phyloP scores from a whole-genome alignment of 1,140 invertebrate genomes.

The Dreissena rostriformis region DNA sequence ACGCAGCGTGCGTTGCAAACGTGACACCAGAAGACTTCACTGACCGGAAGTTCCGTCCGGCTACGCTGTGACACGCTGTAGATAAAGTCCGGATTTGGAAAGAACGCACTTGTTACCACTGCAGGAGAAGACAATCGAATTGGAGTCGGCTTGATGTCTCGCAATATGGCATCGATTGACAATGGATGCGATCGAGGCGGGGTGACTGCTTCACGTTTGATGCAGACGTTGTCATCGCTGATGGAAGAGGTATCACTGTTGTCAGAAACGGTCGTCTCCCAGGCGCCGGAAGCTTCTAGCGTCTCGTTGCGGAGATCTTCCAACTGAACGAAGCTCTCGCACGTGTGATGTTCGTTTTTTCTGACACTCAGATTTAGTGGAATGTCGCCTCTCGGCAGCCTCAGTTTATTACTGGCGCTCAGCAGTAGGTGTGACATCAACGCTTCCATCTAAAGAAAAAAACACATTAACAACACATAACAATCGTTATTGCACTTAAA shows the following conservation, averaged over 20 bases:
- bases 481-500: no score
- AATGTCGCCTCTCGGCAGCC: background rate
- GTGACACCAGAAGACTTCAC: conserved; percentile 38
- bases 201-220: conserved; percentile 9
- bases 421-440: conserved; percentile 38
- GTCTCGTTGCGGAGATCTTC: conserved; percentile 17
- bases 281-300: background rate
- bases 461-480: no score
- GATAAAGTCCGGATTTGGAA: background rate
- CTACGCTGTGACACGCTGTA: background rate
- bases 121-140: conserved; percentile 7
- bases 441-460: conserved; percentile 32
- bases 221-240: background rate
- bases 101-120: conserved; percentile 11
- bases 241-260: background rate
- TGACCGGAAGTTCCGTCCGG: background rate
- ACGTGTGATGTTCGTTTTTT: background rate
- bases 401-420: background rate
- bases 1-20: conserved; percentile 42
- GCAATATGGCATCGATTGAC: conserved; percentile 26
- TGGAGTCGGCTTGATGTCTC: background rate
- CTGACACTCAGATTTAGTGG: conserved; percentile 18
- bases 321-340: conserved; percentile 14
- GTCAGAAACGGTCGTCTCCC: background rate
- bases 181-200: conserved; percentile 19